Evolutionary conservation across 2,888 invertebrate genomes (phyloP).

Genomic region (Steinernema hermaphroditum): DNA sequence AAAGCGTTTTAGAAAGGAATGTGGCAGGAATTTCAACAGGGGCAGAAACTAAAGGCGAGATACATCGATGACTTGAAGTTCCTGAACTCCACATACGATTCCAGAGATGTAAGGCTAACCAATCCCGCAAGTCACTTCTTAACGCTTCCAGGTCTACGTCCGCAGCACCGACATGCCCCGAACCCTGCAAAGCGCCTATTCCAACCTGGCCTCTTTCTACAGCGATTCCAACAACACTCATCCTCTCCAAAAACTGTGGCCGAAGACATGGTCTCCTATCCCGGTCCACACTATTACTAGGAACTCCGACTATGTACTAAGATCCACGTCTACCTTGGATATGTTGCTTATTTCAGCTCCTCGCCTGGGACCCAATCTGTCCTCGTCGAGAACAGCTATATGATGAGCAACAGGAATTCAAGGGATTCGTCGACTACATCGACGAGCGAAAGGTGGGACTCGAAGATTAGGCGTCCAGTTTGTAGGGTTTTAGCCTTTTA

Average conservation of each 20-base stretch:
- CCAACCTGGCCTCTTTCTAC: constrained; percentile 26
- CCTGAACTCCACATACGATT: constrained; percentile 14
- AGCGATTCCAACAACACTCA: background rate
- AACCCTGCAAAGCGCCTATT: constrained; percentile 29
- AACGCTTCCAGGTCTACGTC: constrained; percentile 24
- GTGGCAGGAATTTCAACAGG: constrained; percentile 26
- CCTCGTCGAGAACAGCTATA: background rate
- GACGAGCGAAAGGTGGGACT: constrained; percentile 13
- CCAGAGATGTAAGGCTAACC: background rate
- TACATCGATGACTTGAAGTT: constrained; percentile 30
- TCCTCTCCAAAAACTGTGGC: constrained; percentile 17
- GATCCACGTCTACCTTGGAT: background rate
- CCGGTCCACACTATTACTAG: constrained; percentile 27
- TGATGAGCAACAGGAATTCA: constrained; percentile 9
- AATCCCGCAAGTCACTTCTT: background rate
- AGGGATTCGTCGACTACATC: background rate
- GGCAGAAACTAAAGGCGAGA: constrained; percentile 18
- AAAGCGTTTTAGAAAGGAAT: constrained; percentile 31
- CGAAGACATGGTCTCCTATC: constrained; percentile 16
- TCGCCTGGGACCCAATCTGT: background rate
- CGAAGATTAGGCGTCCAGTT: too few relatives aligned
- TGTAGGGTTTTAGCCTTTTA: constrained; percentile 11
- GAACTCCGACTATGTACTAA: constrained; percentile 9
- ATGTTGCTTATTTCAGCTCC: background rate
- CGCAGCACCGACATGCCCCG: constrained; percentile 21